Evolutionary conservation across 2,888 invertebrate species (phyloP).

Genomic region (Octonoba sinensis): DNA sequence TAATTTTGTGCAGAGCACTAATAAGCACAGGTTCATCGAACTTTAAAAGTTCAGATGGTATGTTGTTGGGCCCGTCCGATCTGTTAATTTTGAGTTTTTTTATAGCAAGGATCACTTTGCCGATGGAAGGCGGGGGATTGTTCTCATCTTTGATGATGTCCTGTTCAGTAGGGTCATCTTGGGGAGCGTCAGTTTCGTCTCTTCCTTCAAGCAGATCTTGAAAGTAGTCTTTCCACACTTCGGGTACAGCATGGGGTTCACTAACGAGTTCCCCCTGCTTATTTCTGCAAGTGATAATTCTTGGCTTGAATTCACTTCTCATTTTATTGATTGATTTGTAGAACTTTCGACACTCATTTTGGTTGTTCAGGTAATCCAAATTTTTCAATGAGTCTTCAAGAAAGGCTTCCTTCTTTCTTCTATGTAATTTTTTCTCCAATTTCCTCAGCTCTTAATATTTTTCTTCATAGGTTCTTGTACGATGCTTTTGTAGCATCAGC

Average conservation of each 20-base stretch:
- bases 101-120: constrained; percentile 3
- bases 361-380: neutral
- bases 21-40: no score
- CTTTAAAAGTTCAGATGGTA: no score
- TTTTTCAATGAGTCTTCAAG: neutral
- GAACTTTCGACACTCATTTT: no score
- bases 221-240: constrained; percentile 15
- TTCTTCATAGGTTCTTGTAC: constrained; percentile 4
- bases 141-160: neutral
- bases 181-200: neutral
- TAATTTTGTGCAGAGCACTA: no score
- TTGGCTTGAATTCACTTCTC: no score
- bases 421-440: constrained; percentile 9
- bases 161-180: neutral
- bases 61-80: no score
- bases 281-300: no score
- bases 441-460: constrained; percentile 8
- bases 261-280: no score
- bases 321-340: no score
- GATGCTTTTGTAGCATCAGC: constrained; percentile 15
- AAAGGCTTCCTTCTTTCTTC: constrained; percentile 10
- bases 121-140: constrained; percentile 5
- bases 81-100: no score
- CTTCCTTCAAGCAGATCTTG: constrained; percentile 15
- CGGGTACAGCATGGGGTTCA: no score